phyloP scores from a whole-genome alignment of 2,113 vertebrate species.

The Chaenocephalus aceratus region DNA sequence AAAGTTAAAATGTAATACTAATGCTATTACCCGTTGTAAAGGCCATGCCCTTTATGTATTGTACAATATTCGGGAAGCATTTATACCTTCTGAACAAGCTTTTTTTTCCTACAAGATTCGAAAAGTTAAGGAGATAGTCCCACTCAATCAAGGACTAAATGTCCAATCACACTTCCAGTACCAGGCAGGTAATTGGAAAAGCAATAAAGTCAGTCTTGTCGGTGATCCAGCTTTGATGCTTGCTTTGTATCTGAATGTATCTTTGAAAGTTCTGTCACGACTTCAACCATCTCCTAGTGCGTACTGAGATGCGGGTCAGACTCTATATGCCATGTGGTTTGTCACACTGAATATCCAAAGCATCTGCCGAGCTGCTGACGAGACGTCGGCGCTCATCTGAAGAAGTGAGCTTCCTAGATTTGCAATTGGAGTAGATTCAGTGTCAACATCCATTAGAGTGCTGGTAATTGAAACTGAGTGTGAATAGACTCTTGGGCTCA shows the following conservation, averaged over 20 bases:
- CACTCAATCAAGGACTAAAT: constrained; percentile 51
- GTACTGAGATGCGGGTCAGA: constrained; percentile 61
- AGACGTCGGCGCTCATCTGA: constrained; percentile 50
- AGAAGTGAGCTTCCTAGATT: constrained; percentile 57
- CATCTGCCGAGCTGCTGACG: constrained; percentile 51
- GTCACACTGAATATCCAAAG: constrained; percentile 63
- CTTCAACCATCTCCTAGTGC: constrained; percentile 44
- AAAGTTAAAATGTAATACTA: not conserved
- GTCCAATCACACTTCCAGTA: constrained; percentile 51
- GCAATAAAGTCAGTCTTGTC: constrained; percentile 38
- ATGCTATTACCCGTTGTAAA: not conserved
- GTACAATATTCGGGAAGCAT: not conserved
- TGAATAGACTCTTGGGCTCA: constrained; percentile 73
- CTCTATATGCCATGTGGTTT: constrained; percentile 50
- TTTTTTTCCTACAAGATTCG: constrained; percentile 29
- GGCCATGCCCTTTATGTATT: constrained; percentile 3
- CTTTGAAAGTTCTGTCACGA: constrained; percentile 65
- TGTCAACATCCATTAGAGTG: constrained; percentile 77
- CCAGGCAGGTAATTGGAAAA: constrained; percentile 56
- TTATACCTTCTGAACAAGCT: constrained; percentile 11
- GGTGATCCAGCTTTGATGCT: constrained; percentile 12
- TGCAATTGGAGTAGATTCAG: constrained; percentile 66
- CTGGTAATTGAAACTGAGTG: constrained; percentile 74
- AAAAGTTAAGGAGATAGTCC: constrained; percentile 46
- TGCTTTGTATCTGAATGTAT: constrained; percentile 58